Conservation (phyloP, 2,113 vertebrate genomes). For the Tyto alba region DNA sequence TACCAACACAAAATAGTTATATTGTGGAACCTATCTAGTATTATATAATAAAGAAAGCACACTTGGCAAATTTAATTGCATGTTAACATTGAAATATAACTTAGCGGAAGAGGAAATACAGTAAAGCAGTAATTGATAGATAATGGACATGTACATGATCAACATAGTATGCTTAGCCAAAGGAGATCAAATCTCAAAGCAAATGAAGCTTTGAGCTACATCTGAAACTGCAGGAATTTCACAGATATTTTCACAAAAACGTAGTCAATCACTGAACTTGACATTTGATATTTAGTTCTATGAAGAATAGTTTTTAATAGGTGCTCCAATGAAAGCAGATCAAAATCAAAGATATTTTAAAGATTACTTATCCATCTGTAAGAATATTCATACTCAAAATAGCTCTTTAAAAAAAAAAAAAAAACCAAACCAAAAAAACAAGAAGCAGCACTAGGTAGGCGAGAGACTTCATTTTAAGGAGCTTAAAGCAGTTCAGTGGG, state of each 20-base stretch:
- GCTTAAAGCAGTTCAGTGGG: not conserved
- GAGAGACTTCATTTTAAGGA: not conserved
- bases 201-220: not conserved
- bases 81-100: not conserved
- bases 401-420: not conserved
- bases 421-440: no score
- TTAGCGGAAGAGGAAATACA: not conserved
- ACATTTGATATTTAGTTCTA: not conserved
- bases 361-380: not conserved
- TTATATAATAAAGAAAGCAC: not conserved
- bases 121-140: not conserved
- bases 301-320: not conserved
- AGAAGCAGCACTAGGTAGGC: accelerated
- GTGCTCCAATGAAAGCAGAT: not conserved
- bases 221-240: not conserved
- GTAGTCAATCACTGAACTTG: not conserved
- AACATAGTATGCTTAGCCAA: not conserved
- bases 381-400: not conserved
- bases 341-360: not conserved
- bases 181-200: not conserved
- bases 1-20: not conserved
- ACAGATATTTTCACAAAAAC: not conserved
- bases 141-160: not conserved
- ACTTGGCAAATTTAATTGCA: not conserved
- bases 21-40: not conserved